Conservation (phyloP, 2,888 invertebrate genomes). For the Morinoia aosen region DNA sequence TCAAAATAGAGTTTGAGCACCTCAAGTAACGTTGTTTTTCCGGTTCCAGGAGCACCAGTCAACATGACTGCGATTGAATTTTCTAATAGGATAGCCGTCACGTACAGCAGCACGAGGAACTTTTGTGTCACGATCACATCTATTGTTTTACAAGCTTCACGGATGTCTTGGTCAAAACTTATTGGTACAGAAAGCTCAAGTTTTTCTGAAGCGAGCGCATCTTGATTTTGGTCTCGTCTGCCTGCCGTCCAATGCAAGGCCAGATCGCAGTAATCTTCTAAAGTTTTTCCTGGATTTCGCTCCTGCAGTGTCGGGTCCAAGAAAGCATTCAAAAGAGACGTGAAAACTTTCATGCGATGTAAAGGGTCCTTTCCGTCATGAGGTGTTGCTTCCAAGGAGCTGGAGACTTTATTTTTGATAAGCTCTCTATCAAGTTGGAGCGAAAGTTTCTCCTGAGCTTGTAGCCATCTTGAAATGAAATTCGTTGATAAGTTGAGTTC, state of each 20-base stretch:
- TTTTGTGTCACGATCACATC: not conserved
- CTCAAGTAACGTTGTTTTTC: not conserved
- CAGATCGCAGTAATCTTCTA: not conserved
- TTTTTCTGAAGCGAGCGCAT: not conserved
- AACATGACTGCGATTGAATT: constrained; percentile 7
- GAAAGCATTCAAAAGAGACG: not conserved
- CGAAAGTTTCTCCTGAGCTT: not conserved
- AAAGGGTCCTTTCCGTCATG: not conserved
- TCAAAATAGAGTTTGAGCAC: not conserved
- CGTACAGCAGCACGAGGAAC: not conserved
- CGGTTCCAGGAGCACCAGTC: not conserved
- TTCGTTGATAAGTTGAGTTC: not conserved
- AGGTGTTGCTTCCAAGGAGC: not conserved
- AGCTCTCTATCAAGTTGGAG: not conserved
- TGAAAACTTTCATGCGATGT: not conserved
- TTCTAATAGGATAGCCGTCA: not conserved
- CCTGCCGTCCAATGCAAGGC: not conserved
- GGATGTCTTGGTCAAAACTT: not conserved
- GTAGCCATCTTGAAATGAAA: not conserved
- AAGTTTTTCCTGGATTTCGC: not conserved
- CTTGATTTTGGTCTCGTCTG: not conserved
- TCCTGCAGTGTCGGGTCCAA: not conserved
- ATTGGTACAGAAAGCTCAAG: not conserved
- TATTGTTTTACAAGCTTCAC: not conserved
- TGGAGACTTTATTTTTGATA: not conserved